Evolutionary conservation across 2,797 vertebrate species (phyloP).

Genomic region (Apogon hyalosoma): DNA sequence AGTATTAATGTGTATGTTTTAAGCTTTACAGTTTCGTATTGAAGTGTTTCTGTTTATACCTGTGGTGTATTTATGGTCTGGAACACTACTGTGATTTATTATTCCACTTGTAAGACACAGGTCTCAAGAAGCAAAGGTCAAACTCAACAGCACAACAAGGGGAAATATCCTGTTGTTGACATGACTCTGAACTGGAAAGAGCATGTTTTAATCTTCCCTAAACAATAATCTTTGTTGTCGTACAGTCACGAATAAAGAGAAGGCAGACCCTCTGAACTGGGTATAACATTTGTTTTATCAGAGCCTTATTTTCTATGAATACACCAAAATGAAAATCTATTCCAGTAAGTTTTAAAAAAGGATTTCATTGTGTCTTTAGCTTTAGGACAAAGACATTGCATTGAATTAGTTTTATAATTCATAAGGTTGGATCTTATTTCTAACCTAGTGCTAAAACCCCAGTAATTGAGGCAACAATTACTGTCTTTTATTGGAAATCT

Average conservation of each 20-base stretch:
- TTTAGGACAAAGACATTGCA: neutral
- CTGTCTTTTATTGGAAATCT: slow-evolving; percentile 30
- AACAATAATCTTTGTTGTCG: neutral
- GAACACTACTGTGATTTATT: too few relatives aligned
- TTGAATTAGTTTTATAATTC: neutral
- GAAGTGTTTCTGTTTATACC: too few relatives aligned
- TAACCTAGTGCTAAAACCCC: neutral
- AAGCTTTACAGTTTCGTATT: too few relatives aligned
- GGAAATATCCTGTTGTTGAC: too few relatives aligned
- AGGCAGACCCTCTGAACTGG: neutral
- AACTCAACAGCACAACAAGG: too few relatives aligned
- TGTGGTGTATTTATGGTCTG: too few relatives aligned
- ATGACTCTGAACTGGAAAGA: too few relatives aligned
- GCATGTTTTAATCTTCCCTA: neutral
- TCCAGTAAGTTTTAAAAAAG: neutral
- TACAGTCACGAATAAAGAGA: neutral
- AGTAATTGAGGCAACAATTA: slow-evolving; percentile 13
- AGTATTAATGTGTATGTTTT: too few relatives aligned
- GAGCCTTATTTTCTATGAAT: neutral
- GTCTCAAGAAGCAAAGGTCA: too few relatives aligned
- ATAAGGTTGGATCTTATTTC: neutral
- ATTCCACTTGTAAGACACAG: too few relatives aligned
- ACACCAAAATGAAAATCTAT: neutral
- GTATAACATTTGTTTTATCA: neutral
- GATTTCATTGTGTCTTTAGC: neutral